Evolutionary conservation across 1,140 invertebrate species (phyloP), one percentile per base, ranked within the genome.

Genomic region (Zaprionus ornatus): DNA sequence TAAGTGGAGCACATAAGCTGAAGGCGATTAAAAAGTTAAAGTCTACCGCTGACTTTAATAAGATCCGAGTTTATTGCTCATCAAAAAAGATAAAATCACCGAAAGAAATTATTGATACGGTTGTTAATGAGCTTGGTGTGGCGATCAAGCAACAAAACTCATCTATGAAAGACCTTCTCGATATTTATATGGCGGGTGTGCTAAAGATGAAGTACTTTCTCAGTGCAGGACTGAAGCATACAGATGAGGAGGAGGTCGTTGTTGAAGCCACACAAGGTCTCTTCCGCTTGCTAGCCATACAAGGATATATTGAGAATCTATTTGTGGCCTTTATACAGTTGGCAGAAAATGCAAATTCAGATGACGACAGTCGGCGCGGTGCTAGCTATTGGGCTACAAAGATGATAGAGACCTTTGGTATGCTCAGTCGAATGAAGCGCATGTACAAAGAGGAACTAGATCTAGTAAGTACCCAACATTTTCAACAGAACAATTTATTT

Each of bases 361-460:
- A 32, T 0, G 57, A 73, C 5, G 35, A 32, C 3, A 74, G 59
- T 15, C 74, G 90, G 0, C 1, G 35, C 10, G 91, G 85, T 10
- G 91, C 90, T 7, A 82, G 83, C 23, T 92, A 92, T 66, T 92
- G 91, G 91, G 90, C 81, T 7, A 50, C 45, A 1, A 80, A 91
- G 27, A 82, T 92, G 73, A 15, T 80, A 1, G 21, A 82, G 7
- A 82, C 86, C 4, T 91, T 92, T 50, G 52, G 52, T 4, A 90
- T 85, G 59, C 80, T 92, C 10, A 70, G 60, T 1, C 77, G 83
- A 37, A 91, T 92, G 70, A 92, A 92, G 42, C 65, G 79, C 17
- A 90, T 92, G 86, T 92, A 84, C 23, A 90, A 85, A 32, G 82
- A 72, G 21, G 85, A 92, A 72, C 65, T 88, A 25, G 88, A 92